Evolutionary conservation across 2,797 vertebrate species (phyloP), one percentile per base, ranked within the genome.

Genomic region (Loriculus beryllinus): DNA sequence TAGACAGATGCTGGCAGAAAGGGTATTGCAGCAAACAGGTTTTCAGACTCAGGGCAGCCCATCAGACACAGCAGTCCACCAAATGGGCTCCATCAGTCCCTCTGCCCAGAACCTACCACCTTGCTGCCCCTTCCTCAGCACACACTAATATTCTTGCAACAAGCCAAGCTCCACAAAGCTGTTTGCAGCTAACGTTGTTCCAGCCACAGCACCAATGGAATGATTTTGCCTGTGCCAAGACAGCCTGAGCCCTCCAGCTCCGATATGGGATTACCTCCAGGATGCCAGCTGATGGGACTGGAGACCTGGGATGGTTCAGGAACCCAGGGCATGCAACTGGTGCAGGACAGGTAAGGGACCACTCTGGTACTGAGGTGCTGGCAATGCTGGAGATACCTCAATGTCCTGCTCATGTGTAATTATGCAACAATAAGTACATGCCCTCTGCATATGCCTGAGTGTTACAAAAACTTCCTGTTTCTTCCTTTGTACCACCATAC

Each of bases 311-410:
- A 64, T 10, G 10, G 31, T 35, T 28, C 25, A 3, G 65, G 29
- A 21, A 85, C 26, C 7, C 45, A 83, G 37, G 15, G 14, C 20
- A 79, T 5, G 3, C 37, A 79, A 33, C n/a, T 68, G 28, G 15
- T 67, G 43, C 19, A 70, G 56, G 31, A 48, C 1, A 9, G 45
- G 51, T 33, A 85, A 90, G 57, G 19, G 62, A 57, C 15, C 9
- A 39, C 45, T 69, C 51, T 0, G 3, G 52, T 54, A 69, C 19
- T 0, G 4, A 77, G 40, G 15, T 28, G 6, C 56, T 76, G 42
- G 71, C 0, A 0, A 48, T 33, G 42, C 42, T 69, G 25, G n/a
- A 60, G n/a, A 23, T 40, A 52, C 12, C 35, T n/a, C 7, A 1
- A 19, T 48, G n/a, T 75, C 33, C 80, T 76, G 33, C 51, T 51